Evolutionary conservation across 2,888 invertebrate species (phyloP).

Genomic region (Noctua janthina): DNA sequence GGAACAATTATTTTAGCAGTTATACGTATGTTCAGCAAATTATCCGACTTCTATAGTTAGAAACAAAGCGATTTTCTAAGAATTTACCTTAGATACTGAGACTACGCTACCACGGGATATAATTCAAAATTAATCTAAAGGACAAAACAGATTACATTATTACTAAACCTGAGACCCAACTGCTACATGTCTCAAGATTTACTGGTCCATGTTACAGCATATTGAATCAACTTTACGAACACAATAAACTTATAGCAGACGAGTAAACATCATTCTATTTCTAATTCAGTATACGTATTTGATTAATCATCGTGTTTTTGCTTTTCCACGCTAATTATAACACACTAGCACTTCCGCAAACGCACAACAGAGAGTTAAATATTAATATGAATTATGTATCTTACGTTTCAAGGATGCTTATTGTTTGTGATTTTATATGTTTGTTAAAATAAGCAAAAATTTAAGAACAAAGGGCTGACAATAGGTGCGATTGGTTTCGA

Average conservation of each 20-base stretch:
- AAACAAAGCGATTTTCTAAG: conserved; percentile 13
- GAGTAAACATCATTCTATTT: conserved; percentile 32
- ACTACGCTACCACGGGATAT: not conserved
- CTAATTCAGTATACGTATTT: conserved; percentile 23
- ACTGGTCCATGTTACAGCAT: not conserved
- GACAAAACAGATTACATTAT: conserved; percentile 29
- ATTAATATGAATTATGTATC: conserved; percentile 54
- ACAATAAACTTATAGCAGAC: conserved; percentile 34
- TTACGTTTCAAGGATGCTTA: conserved; percentile 51
- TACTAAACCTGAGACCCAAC: not conserved
- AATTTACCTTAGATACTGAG: not conserved
- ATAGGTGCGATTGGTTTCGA: conserved; percentile 20
- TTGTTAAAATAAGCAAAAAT: conserved; percentile 18
- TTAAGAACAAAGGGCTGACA: conserved; percentile 21
- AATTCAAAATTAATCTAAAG: conserved; percentile 14
- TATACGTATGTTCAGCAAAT: not conserved
- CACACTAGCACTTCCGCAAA: conserved; percentile 49
- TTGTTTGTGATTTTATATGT: conserved; percentile 33
- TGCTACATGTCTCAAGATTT: conserved; percentile 13
- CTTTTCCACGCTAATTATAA: conserved; percentile 60
- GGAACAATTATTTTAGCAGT: conserved; percentile 1
- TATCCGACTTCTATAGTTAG: not conserved
- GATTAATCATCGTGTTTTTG: conserved; percentile 59
- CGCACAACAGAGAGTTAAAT: conserved; percentile 21
- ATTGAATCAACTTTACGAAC: conserved; percentile 27